Evolutionary conservation across 2,113 vertebrate genomes (phyloP).

Genomic region (Sterrhoptilus dennistouni): DNA sequence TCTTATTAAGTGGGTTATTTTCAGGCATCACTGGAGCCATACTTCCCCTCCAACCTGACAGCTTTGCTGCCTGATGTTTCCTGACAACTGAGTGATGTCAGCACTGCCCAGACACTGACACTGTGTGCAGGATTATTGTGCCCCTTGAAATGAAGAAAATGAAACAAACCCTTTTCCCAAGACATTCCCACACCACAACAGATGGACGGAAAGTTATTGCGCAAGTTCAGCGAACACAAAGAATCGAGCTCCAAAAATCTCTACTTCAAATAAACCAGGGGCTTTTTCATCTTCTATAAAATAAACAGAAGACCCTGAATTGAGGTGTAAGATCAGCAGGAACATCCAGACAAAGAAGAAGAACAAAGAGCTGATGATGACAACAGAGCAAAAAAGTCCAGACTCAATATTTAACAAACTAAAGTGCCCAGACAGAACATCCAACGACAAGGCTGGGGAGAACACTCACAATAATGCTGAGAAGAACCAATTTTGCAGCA

Average conservation of each 20-base stretch:
- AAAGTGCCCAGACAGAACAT: background rate
- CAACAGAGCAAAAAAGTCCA: background rate
- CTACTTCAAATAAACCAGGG: background rate
- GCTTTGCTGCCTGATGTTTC: constrained; percentile 2
- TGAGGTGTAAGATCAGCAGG: background rate
- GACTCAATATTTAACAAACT: background rate
- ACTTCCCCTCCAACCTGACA: constrained; percentile 16
- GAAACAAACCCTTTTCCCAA: background rate
- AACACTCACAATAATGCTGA: background rate
- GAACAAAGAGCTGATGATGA: background rate
- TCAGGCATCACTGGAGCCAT: constrained; percentile 13
- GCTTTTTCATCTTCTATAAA: background rate
- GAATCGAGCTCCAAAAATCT: background rate
- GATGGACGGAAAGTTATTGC: background rate
- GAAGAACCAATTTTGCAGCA: background rate
- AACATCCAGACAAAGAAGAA: background rate
- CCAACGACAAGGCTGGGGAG: background rate
- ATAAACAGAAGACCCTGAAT: background rate
- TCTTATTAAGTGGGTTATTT: constrained; percentile 31
- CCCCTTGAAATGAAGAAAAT: background rate
- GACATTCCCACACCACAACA: background rate
- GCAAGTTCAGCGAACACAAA: background rate
- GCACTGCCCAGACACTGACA: background rate
- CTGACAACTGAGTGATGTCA: background rate
- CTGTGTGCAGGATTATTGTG: background rate